Evolutionary conservation across 2,888 invertebrate genomes (phyloP).

Genomic region (Acrocyrtus sp.): DNA sequence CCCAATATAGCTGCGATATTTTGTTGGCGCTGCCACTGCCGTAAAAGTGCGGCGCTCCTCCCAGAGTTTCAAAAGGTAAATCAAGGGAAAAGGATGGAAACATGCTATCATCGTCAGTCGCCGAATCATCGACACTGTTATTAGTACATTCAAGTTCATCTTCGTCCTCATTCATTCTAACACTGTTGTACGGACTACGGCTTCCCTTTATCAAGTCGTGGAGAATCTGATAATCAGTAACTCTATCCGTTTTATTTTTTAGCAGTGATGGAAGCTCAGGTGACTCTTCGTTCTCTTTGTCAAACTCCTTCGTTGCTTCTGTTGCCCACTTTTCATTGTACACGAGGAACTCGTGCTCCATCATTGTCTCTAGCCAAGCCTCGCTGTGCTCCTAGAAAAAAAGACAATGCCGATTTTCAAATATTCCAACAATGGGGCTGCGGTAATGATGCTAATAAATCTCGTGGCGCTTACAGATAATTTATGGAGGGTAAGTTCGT

Average conservation of each 20-base stretch:
- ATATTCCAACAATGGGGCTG: not conserved
- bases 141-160: constrained; percentile 20
- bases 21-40: constrained; percentile 41
- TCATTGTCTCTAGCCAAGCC: constrained; percentile 41
- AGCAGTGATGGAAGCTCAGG: not conserved
- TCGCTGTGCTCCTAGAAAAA: constrained; percentile 39
- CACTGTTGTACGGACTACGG: not conserved
- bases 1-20: too few species aligned
- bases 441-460: too few species aligned
- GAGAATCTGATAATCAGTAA: constrained; percentile 1
- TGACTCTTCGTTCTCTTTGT: not conserved
- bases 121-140: constrained; percentile 29
- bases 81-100: constrained; percentile 9
- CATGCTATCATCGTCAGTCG: constrained; percentile 24
- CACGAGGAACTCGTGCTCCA: constrained; percentile 41
- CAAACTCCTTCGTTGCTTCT: constrained; percentile 8
- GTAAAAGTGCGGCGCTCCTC: constrained; percentile 23
- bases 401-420: not conserved
- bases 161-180: constrained; percentile 24
- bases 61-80: too few species aligned
- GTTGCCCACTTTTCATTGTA: constrained; percentile 51
- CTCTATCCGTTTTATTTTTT: not conserved
- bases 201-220: constrained; percentile 13
- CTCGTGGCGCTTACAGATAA: constrained; percentile 47
- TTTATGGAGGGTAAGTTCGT: constrained; percentile 24